phyloP scores from a whole-genome alignment of 2,797 vertebrate species.

The Anguilla obscura region DNA sequence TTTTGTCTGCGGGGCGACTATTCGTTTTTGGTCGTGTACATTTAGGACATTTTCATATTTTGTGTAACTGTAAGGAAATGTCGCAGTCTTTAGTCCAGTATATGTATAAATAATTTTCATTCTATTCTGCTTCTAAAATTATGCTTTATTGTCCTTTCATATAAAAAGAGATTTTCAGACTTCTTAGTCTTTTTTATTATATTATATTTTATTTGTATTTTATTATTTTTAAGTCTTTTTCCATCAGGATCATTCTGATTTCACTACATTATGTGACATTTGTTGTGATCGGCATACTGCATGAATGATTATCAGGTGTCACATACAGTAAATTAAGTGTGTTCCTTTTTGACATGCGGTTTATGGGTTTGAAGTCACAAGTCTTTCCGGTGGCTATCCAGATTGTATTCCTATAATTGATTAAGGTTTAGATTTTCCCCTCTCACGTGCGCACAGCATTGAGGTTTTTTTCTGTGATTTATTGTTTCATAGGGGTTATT shows the following conservation, averaged over 20 bases:
- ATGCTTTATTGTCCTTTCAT: too few species aligned
- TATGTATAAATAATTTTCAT: background rate
- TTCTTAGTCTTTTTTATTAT: background rate
- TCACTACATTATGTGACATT: background rate
- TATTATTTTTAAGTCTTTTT: background rate
- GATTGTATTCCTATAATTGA: conserved; percentile 29
- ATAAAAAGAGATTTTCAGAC: too few species aligned
- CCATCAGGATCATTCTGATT: background rate
- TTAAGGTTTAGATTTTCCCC: conserved; percentile 13
- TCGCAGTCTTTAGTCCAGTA: too few species aligned
- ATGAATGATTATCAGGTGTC: background rate
- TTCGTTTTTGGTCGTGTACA: background rate
- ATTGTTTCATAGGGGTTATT: conserved; percentile 41
- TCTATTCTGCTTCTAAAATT: too few species aligned
- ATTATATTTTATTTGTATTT: background rate
- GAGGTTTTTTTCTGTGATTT: conserved; percentile 21
- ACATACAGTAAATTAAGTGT: background rate
- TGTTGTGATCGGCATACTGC: background rate
- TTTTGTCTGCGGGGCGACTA: background rate
- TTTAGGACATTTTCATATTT: background rate
- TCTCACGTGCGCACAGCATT: background rate
- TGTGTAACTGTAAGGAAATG: too few species aligned
- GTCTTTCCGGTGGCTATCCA: background rate
- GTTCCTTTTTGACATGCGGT: background rate
- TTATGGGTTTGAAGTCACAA: conserved; percentile 6